Conservation (phyloP, 2,888 invertebrate species). For the Drosophila barbarae region DNA sequence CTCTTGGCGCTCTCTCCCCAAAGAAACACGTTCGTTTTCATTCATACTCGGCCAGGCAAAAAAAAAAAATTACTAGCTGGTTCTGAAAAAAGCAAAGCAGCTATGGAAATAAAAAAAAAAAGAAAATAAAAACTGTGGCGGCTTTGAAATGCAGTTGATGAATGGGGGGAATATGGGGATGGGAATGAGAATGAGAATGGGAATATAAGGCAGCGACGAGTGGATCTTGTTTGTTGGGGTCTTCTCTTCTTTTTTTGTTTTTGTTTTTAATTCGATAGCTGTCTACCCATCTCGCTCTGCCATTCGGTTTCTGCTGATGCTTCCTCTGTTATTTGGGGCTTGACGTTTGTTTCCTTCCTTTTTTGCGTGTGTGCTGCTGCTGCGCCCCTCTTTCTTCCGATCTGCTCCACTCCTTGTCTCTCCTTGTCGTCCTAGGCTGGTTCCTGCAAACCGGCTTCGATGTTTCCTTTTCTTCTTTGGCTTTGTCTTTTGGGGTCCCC, state of each 20-base stretch:
- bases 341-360: slow-evolving; percentile 75
- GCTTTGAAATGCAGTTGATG: slow-evolving; percentile 75
- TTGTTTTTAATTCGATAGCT: slow-evolving; percentile 22
- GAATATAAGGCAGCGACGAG: slow-evolving; percentile 48
- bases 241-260: slow-evolving; percentile 10
- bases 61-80: slow-evolving; percentile 55
- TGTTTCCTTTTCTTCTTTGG: slow-evolving; percentile 14
- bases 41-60: slow-evolving; percentile 62
- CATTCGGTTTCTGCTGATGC: slow-evolving; percentile 7
- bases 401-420: slow-evolving; percentile 16
- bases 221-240: slow-evolving; percentile 56
- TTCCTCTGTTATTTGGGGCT: slow-evolving; percentile 48
- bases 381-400: slow-evolving; percentile 31
- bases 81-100: slow-evolving; percentile 58
- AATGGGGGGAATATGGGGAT: slow-evolving; percentile 47
- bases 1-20: slow-evolving; percentile 21
- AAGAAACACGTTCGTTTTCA: slow-evolving; percentile 73
- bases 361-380: slow-evolving; percentile 54
- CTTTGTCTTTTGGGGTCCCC: slow-evolving; percentile 31
- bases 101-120: slow-evolving; percentile 31
- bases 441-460: slow-evolving; percentile 71
- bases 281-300: slow-evolving; percentile 25
- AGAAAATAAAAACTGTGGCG: slow-evolving; percentile 49
- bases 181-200: slow-evolving; percentile 13
- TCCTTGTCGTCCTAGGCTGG: slow-evolving; percentile 30